These are phyloP conservation scores for Pterostichus niger DNA, from an alignment of 2,888 invertebrate species.

Conservation along the genomic window DNA sequence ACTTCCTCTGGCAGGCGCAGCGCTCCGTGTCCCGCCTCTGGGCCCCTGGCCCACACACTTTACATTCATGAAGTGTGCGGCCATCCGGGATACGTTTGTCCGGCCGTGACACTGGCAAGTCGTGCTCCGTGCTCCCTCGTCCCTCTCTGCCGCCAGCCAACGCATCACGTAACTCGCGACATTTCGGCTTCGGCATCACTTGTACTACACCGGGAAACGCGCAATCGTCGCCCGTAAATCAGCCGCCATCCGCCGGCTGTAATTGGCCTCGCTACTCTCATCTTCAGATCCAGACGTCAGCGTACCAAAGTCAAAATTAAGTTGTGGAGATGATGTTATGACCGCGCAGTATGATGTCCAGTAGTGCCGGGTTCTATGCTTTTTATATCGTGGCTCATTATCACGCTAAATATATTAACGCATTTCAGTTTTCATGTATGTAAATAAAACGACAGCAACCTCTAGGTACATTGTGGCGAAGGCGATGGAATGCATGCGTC, in stretches of 20 bases:
- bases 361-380: too few relatives aligned
- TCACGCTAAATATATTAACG: too few relatives aligned
- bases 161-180: constrained; percentile 51
- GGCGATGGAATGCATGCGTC: constrained; percentile 15
- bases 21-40: constrained; percentile 1
- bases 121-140: not conserved
- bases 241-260: constrained; percentile 27
- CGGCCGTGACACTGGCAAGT: constrained; percentile 66
- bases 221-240: constrained; percentile 44
- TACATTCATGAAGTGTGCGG: constrained; percentile 65
- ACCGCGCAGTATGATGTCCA: too few relatives aligned
- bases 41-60: constrained; percentile 64
- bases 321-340: too few relatives aligned
- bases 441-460: not conserved
- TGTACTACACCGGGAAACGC: constrained; percentile 48
- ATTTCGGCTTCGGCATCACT: constrained; percentile 47
- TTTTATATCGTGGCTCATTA: too few relatives aligned
- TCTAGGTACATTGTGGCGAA: not conserved
- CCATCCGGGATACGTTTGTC: constrained; percentile 67
- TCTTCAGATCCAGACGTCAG: not conserved
- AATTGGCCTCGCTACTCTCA: constrained; percentile 10
- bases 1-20: constrained; percentile 71
- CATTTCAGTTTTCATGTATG: too few relatives aligned
- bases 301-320: too few relatives aligned
- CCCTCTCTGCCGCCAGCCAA: constrained; percentile 22